A percentile compares a stretch with the other conserved stretches of the same genome.
These are phyloP conservation scores for Sesamia inferens DNA, from an alignment of 2,888 invertebrate species.

Conservation along the genomic window DNA sequence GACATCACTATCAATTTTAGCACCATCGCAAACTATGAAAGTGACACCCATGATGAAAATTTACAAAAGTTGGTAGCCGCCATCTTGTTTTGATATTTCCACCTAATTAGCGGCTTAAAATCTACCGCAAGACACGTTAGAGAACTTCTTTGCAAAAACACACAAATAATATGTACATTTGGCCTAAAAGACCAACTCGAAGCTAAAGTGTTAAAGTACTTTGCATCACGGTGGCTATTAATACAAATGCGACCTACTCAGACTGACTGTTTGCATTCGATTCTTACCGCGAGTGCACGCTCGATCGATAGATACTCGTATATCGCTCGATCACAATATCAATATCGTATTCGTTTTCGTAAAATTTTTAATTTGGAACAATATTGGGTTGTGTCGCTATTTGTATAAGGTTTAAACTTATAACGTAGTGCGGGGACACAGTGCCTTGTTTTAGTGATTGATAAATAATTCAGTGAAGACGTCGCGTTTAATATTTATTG, in stretches of 20 bases:
- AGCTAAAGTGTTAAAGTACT: constrained; percentile 66
- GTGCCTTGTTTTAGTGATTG: constrained; percentile 69
- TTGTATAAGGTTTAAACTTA: constrained; percentile 61
- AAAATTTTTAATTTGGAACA: constrained; percentile 33
- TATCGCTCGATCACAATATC: constrained; percentile 48
- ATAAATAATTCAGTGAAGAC: constrained; percentile 64
- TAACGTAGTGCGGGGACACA: constrained; percentile 45
- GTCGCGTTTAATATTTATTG: constrained; percentile 57
- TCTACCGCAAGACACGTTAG: no score
- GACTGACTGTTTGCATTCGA: constrained; percentile 75
- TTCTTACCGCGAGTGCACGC: constrained; percentile 74
- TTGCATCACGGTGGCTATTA: constrained; percentile 76
- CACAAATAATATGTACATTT: not conserved
- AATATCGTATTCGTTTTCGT: constrained; percentile 55
- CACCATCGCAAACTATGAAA: no score
- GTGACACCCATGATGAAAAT: no score
- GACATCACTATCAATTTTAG: no score
- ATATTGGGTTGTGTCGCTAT: constrained; percentile 48
- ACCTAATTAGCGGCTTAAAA: no score
- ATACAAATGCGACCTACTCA: constrained; percentile 80
- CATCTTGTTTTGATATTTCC: no score
- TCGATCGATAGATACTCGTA: constrained; percentile 61
- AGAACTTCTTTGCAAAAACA: not conserved
- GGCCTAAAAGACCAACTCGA: constrained; percentile 49
- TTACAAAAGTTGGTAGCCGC: no score